Conservation (phyloP, 1,140 invertebrate species). For the Drosophila chauvacae region DNA sequence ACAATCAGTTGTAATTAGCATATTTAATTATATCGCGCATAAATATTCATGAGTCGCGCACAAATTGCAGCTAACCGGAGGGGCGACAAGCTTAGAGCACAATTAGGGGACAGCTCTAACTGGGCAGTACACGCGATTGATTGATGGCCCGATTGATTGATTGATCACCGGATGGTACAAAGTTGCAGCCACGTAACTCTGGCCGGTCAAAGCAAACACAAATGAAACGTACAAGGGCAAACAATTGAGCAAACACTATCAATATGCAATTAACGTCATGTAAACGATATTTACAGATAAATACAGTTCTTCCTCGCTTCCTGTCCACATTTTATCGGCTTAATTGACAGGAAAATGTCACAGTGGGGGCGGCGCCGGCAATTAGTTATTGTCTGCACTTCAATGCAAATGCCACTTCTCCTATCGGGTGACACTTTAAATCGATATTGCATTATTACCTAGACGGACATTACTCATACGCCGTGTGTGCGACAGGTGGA, state of each 20-base stretch:
- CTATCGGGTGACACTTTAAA: constrained; percentile 56
- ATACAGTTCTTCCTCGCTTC: constrained; percentile 15
- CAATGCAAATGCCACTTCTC: constrained; percentile 52
- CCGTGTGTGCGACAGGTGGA: constrained; percentile 43
- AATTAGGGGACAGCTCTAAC: constrained; percentile 15
- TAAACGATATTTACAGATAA: constrained; percentile 60
- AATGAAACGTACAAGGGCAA: constrained; percentile 31
- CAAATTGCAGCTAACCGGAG: constrained; percentile 64
- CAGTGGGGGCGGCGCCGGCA: constrained; percentile 17
- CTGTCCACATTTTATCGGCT: constrained; percentile 32
- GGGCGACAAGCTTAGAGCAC: constrained; percentile 29
- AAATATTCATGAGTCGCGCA: constrained; percentile 75
- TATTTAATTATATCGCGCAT: constrained; percentile 79
- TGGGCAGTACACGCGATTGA: constrained; percentile 16
- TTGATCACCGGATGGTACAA: constrained; percentile 30
- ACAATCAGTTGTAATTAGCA: constrained; percentile 82
- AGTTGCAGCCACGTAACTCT: constrained; percentile 14
- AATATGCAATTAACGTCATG: constrained; percentile 75
- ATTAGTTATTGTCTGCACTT: constrained; percentile 70
- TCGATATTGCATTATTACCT: constrained; percentile 70
- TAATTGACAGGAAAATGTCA: constrained; percentile 68
- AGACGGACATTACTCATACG: constrained; percentile 60
- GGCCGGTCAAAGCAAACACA: constrained; percentile 53
- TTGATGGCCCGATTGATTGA: constrained; percentile 50
- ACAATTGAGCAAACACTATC: constrained; percentile 74